A percentile compares a stretch with the other conserved stretches of the same genome.
Evolutionary conservation across 2,113 vertebrate species (phyloP).

Genomic region (Zeus faber): DNA sequence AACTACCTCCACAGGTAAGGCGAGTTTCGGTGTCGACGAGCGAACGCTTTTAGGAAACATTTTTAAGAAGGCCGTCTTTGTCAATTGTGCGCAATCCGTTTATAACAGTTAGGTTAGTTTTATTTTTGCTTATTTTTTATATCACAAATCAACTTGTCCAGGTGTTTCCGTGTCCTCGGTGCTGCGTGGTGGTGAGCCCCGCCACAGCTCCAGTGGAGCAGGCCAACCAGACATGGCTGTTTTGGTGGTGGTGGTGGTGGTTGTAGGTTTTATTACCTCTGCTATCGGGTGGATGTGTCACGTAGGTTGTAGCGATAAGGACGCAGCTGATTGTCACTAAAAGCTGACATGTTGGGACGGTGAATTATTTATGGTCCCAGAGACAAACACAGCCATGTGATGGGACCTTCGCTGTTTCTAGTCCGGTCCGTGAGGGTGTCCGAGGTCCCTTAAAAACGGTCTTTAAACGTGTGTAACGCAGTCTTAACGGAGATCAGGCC

Average conservation of each 20-base stretch:
- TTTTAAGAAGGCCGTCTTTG: too few relatives aligned
- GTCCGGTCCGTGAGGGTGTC: too few relatives aligned
- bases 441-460: too few relatives aligned
- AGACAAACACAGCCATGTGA: too few relatives aligned
- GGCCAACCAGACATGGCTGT: neutral
- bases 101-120: too few relatives aligned
- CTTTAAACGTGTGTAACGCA: too few relatives aligned
- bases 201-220: too few relatives aligned
- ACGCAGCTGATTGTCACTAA: conserved; percentile 32
- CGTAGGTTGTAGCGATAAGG: conserved; percentile 37
- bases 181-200: conserved; percentile 38
- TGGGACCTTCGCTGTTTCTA: too few relatives aligned
- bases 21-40: conserved; percentile 60
- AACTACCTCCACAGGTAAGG: conserved; percentile 71
- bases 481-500: too few relatives aligned
- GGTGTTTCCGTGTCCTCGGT: conserved; percentile 23
- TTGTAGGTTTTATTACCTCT: conserved; percentile 37
- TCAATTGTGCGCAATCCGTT: too few relatives aligned
- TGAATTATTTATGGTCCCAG: conserved; percentile 71
- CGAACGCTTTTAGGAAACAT: neutral
- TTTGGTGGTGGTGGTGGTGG: neutral
- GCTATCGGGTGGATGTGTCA: conserved; percentile 38
- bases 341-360: conserved; percentile 39
- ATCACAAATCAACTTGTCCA: too few relatives aligned
- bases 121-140: too few relatives aligned